Base-by-base conservation (phyloP, 2,888 invertebrate genomes). In the Heliconius ethilla region DNA sequence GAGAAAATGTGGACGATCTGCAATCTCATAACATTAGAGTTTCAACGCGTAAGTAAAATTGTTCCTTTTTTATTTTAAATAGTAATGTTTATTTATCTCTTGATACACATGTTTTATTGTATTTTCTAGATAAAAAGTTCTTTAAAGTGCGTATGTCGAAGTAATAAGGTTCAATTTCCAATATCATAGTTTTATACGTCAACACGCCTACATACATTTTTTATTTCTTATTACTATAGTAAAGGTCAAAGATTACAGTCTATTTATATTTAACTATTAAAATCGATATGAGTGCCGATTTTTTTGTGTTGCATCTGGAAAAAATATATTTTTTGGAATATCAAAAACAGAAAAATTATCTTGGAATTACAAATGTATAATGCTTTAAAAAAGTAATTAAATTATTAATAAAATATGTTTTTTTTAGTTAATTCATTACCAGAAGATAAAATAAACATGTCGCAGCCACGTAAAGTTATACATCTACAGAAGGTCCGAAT, bases 401-500 rank as follows among this genome's bases (percentile, higher is more conserved):
- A 62, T 27, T n/a, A 59, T 27, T 18, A 27, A 62, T 29, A 13
- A n/a, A 73, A n/a, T 11, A 27, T 45, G 3, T 25, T 25, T 27
- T 75, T 76, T 82, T 75, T 88, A 92, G 92, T 90, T 89, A 88
- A 90, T 78, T 63, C 84, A 25, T 27, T 81, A 15, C 75, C 82
- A 7, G 77, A 83, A 40, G 67, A 74, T 40, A 69, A 69, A 33
- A 33, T 59, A 40, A 65, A 82, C 13, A 83, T 75, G 76, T 91
- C 92, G 15, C 88, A 87, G 11, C 89, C 89, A 0, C 86, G 87
- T 2, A 92, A 91, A 80, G 83, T 91, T 27, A 86, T 92, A 40
- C 93, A 92, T 80, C 84, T 92, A 25, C 91, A 93, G 0, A 92
- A 91, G 81, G 87, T 93, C 55, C 86, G 92, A 79, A 92, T 94